phyloP scores from a whole-genome alignment of 2,888 invertebrate species.

The Cybosia mesomella region DNA sequence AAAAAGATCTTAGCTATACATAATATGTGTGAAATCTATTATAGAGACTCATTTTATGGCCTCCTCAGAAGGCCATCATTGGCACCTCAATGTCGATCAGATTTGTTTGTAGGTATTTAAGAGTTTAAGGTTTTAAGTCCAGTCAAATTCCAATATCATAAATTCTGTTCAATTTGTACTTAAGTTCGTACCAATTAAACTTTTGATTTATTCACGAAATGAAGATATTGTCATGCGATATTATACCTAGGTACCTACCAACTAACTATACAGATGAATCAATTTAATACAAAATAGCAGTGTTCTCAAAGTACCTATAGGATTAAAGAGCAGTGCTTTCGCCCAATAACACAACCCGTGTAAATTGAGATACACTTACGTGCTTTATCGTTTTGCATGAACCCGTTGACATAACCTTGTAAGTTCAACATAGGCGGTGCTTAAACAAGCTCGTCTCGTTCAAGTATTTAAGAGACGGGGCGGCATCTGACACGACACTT shows the following conservation, averaged over 20 bases:
- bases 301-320: not conserved
- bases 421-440: constrained; percentile 57
- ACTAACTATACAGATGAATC: not conserved
- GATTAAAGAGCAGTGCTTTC: constrained; percentile 11
- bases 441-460: constrained; percentile 49
- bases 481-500: constrained; percentile 68
- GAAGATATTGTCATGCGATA: not conserved
- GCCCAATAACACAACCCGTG: constrained; percentile 17
- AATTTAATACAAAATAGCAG: not conserved
- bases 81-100: constrained; percentile 3
- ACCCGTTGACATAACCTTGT: constrained; percentile 72
- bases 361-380: constrained; percentile 28
- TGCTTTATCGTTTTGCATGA: constrained; percentile 53
- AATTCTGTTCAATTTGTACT: not conserved
- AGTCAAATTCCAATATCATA: not conserved
- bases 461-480: constrained; percentile 73
- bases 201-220: not conserved
- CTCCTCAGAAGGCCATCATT: not conserved
- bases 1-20: not conserved
- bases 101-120: not conserved
- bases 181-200: not conserved
- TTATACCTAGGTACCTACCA: not conserved
- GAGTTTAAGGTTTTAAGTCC: too few species aligned
- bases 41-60: not conserved
- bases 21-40: not conserved